These are phyloP conservation scores for Thryonomys swinderianus DNA, from an alignment of 2,113 vertebrate species.

Conservation along the genomic window DNA sequence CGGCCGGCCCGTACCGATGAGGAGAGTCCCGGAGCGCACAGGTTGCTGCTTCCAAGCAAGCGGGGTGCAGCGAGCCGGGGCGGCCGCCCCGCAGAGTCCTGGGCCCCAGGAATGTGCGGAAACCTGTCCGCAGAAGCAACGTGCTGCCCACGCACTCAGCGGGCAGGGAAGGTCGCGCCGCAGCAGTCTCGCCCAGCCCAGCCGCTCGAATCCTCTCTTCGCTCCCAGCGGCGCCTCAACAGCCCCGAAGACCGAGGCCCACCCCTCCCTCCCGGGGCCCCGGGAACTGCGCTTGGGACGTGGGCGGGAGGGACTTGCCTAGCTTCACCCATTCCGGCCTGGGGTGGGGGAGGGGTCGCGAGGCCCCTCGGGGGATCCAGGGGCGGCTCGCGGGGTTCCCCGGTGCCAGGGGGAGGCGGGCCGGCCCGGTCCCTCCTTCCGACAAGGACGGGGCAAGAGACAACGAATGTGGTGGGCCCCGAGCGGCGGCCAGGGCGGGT, in stretches of 20 bases:
- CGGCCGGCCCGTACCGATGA: too few species aligned
- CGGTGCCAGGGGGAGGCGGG: not conserved
- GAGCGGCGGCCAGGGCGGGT: not conserved
- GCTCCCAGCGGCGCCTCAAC: not conserved
- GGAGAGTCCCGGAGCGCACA: not conserved
- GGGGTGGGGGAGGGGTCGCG: not conserved
- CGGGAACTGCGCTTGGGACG: not conserved
- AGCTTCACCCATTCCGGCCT: not conserved
- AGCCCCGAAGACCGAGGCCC: not conserved
- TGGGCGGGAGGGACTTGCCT: conserved; percentile 14
- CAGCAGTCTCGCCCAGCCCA: not conserved
- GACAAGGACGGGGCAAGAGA: not conserved
- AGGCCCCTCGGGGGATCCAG: too few species aligned
- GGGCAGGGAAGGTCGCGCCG: not conserved
- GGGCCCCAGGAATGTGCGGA: not conserved
- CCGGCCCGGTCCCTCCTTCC: accelerated
- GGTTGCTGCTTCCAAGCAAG: conserved; percentile 37
- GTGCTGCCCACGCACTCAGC: not conserved
- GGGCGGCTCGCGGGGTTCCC: not conserved
- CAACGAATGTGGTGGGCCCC: not conserved
- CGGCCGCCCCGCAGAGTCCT: not conserved
- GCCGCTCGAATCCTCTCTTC: not conserved
- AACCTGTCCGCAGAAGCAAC: conserved; percentile 20
- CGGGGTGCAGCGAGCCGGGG: not conserved
- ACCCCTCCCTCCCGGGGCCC: not conserved